phyloP scores from a whole-genome alignment of 2,888 invertebrate genomes.

The Platycheirus albimanus region DNA sequence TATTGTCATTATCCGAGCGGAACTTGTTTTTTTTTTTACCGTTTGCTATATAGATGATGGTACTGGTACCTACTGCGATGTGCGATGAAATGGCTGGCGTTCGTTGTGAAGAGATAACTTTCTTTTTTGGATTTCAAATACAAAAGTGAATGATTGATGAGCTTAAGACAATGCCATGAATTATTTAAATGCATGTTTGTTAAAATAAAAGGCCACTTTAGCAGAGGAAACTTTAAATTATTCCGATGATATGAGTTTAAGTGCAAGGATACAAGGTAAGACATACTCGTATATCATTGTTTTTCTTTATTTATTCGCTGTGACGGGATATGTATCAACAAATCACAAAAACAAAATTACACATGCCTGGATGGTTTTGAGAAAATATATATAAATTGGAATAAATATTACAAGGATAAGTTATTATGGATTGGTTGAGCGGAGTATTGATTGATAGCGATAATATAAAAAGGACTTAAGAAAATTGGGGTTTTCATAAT shows the following conservation, averaged over 20 bases:
- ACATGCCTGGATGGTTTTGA: too few species aligned
- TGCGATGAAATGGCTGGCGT: slow-evolving; percentile 1
- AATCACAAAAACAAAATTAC: too few species aligned
- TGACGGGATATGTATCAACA: not conserved
- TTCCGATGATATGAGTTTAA: slow-evolving; percentile 19
- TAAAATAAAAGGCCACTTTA: slow-evolving; percentile 32
- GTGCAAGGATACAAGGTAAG: slow-evolving; percentile 26
- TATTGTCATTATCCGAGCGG: slow-evolving; percentile 65
- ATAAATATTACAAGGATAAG: too few species aligned
- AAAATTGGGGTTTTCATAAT: too few species aligned
- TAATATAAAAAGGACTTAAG: too few species aligned
- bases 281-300: too few species aligned
- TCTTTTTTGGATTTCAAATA: slow-evolving; percentile 19
- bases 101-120: not conserved
- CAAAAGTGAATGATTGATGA: slow-evolving; percentile 69
- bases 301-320: too few species aligned
- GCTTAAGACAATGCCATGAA: slow-evolving; percentile 59
- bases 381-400: too few species aligned
- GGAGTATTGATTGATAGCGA: too few species aligned
- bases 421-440: too few species aligned
- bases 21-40: slow-evolving; percentile 32
- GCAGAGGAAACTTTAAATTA: slow-evolving; percentile 33
- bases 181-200: slow-evolving; percentile 54
- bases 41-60: not conserved
- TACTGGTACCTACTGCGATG: too few species aligned